These are phyloP conservation scores for Pagrus major DNA, from an alignment of 2,113 vertebrate genomes.

Conservation along the genomic window DNA sequence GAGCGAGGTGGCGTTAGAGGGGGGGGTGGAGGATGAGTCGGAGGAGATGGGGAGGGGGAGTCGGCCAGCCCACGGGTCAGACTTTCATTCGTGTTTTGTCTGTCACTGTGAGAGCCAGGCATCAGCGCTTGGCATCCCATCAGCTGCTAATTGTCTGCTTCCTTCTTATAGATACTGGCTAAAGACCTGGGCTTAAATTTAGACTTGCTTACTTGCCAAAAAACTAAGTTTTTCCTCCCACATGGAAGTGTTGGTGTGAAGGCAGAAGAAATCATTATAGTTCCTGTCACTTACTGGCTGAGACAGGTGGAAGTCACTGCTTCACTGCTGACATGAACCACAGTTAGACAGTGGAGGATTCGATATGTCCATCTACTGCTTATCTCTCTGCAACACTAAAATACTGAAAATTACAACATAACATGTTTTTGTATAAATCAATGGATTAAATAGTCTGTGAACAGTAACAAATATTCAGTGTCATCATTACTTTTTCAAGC, in stretches of 20 bases:
- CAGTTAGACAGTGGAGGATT: not conserved
- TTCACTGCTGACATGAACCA: slow-evolving; percentile 12
- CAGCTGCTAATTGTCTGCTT: slow-evolving; percentile 60
- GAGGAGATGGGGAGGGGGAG: not conserved
- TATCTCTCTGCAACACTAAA: not conserved
- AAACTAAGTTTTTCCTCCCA: slow-evolving; percentile 53
- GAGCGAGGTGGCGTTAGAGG: slow-evolving; percentile 6
- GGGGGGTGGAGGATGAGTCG: not conserved
- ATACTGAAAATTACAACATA: not conserved
- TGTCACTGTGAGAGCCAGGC: slow-evolving; percentile 44
- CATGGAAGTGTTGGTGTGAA: slow-evolving; percentile 18
- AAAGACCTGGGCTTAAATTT: slow-evolving; percentile 59
- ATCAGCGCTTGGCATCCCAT: slow-evolving; percentile 41
- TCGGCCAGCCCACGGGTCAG: slow-evolving; percentile 40
- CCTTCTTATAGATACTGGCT: slow-evolving; percentile 42
- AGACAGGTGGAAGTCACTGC: slow-evolving; percentile 38
- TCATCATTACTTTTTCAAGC: no score
- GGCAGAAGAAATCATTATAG: slow-evolving; percentile 39
- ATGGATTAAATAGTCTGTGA: not conserved
- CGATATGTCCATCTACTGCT: not conserved
- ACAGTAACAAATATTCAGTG: no score
- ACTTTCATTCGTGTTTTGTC: slow-evolving; percentile 38
- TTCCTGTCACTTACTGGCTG: slow-evolving; percentile 5
- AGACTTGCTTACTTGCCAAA: slow-evolving; percentile 61
- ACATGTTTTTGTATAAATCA: not conserved